Evolutionary conservation across 1,140 invertebrate species (phyloP).

Genomic region (Cataglyphis hispanica): DNA sequence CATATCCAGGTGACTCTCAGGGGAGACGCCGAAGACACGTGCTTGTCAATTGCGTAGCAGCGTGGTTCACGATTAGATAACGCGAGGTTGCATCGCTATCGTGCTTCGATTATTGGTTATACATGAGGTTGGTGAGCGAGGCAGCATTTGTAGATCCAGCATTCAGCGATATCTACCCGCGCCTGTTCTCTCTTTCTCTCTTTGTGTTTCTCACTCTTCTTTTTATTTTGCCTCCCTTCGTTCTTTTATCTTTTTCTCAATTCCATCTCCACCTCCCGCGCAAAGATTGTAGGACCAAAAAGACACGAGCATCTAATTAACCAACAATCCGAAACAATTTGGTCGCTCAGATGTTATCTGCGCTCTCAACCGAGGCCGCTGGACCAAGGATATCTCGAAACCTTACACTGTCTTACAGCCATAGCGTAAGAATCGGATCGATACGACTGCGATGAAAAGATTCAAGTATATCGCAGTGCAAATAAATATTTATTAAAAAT

Average conservation of each 20-base stretch:
- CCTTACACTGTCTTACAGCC: conserved; percentile 55
- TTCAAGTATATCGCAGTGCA: not conserved
- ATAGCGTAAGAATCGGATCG: conserved; percentile 8
- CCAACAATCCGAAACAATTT: conserved; percentile 86
- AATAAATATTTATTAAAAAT: not conserved
- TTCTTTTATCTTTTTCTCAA: conserved; percentile 12
- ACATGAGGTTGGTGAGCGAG: conserved; percentile 76
- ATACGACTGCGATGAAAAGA: not conserved
- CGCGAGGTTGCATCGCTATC: conserved; percentile 65
- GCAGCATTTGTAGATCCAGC: conserved; percentile 66
- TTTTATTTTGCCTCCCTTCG: not conserved
- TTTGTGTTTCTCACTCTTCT: not conserved
- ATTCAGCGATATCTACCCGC: conserved; percentile 10
- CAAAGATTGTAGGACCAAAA: conserved; percentile 71
- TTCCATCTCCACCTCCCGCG: not conserved
- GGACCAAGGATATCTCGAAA: conserved; percentile 11
- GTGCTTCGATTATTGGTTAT: conserved; percentile 77
- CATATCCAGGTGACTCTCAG: conserved; percentile 14
- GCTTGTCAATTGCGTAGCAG: conserved; percentile 69
- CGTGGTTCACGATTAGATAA: conserved; percentile 70
- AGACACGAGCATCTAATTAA: conserved; percentile 83
- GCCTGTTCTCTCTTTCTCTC: conserved; percentile 8
- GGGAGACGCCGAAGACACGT: not conserved
- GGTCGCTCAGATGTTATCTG: conserved; percentile 82
- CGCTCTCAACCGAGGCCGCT: conserved; percentile 55